Conservation (phyloP, 2,888 invertebrate genomes). For the Diploptera punctata region DNA sequence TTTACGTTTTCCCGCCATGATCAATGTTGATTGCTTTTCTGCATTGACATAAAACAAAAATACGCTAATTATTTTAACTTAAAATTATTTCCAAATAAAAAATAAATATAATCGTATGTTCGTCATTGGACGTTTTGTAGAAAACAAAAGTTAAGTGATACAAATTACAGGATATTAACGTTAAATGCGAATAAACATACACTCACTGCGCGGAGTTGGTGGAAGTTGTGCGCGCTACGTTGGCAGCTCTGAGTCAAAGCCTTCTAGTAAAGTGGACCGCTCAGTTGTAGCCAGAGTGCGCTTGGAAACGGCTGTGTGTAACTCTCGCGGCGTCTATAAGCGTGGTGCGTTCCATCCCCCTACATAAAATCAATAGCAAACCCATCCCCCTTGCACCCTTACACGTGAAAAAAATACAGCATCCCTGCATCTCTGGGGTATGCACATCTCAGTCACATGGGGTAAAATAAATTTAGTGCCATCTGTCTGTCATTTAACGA, state of each 20-base stretch:
- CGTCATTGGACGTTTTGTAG: too few relatives aligned
- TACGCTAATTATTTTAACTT: too few relatives aligned
- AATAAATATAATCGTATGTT: too few relatives aligned
- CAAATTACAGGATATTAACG: too few relatives aligned
- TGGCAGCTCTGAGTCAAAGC: slow-evolving; percentile 9
- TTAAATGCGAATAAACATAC: too few relatives aligned
- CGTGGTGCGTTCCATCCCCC: background rate
- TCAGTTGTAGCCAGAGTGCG: slow-evolving; percentile 1
- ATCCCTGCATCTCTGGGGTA: too few relatives aligned
- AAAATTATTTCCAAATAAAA: too few relatives aligned
- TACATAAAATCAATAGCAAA: background rate
- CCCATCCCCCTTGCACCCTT: background rate
- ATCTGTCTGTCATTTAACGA: background rate
- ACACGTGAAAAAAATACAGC: background rate
- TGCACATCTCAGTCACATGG: slow-evolving; percentile 12
- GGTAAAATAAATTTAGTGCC: background rate
- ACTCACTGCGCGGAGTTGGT: background rate
- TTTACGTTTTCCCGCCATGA: too few relatives aligned
- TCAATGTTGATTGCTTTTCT: too few relatives aligned
- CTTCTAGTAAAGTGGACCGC: background rate
- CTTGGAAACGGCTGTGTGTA: background rate
- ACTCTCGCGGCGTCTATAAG: background rate
- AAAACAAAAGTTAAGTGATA: too few relatives aligned
- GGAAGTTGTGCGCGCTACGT: background rate
- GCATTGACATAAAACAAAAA: too few relatives aligned